These are phyloP conservation scores for Portunus trituberculatus DNA, from an alignment of 1,140 invertebrate species.

Conservation along the genomic window DNA sequence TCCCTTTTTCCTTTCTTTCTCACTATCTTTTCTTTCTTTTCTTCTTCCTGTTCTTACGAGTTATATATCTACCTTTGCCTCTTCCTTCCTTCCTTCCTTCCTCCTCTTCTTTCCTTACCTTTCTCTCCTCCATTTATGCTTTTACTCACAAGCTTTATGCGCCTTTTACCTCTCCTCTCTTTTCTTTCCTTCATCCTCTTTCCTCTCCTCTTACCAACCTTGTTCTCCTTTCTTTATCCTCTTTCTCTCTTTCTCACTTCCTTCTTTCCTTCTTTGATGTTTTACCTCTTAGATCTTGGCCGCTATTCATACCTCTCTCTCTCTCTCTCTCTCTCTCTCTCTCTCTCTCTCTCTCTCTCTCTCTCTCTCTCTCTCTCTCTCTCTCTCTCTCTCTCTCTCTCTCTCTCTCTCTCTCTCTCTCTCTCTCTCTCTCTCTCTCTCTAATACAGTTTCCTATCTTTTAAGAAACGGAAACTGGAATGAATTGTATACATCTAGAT, in stretches of 20 bases:
- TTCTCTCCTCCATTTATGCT: neutral
- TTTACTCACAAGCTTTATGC: neutral
- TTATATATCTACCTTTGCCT: no score
- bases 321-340: neutral
- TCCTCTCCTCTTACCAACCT: neutral
- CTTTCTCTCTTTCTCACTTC: neutral
- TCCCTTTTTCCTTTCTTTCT: neutral
- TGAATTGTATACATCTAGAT: no score
- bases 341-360: neutral
- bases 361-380: neutral
- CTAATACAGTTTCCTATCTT: no score
- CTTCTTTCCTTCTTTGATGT: neutral
- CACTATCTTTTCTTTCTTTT: neutral
- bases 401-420: no score
- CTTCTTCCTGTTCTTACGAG: no score
- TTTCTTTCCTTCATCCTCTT: neutral
- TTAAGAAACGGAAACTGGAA: no score
- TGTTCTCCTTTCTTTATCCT: neutral
- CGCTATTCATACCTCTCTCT: neutral
- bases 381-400: no score
- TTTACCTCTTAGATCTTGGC: neutral
- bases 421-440: no score
- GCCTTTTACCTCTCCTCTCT: neutral
- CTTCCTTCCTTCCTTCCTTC: neutral
- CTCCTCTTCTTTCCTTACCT: neutral